Base-by-base conservation (phyloP, 2,113 vertebrate species). In the Pachyramphus minor region DNA sequence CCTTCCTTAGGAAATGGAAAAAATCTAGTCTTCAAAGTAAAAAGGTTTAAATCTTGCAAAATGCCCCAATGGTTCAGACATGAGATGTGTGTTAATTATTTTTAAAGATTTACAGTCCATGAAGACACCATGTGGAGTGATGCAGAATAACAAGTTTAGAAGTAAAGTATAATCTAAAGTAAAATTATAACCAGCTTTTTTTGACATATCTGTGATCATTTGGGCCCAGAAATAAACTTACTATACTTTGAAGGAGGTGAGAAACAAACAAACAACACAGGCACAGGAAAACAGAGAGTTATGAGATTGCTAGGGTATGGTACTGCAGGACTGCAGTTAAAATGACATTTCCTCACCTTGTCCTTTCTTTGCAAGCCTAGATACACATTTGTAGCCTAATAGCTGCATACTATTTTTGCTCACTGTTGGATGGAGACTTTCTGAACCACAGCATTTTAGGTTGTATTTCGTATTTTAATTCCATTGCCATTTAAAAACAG, bases 111-210 rank as follows among this genome's bases (percentile, higher is more conserved):
- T 62, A n/a, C 20, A 60, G 91, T 74, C 85, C 35, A 35, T 50
- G 87, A 93, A 95, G 86, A 97, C 94, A 94, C 92, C 97, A 66
- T 59, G 93, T 95, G 95, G 97, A 90, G 49, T 49, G 50, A 79
- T 59, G 76, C 31, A 87, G 89, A 96, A 92, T 42, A 92, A 87
- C 91, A 80, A 14, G 52, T 11, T 94, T 68, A 81, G 63, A 87
- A 53, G 17, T 50, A 87, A 75, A 78, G 18, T 35, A 56, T 5
- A 3, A 56, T 52, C 31, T 78, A 87, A 84, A 79, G 49, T 41
- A 39, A 18, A 83, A 22, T 56, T 75, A 55, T 7, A 63, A 68
- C 1, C 0, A 3, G 3, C 11, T 44, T 59, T 60, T 86, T 74
- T 50, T 71, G 5, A 58, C 12, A 27, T 20, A 5, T 42, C 28